phyloP scores from a whole-genome alignment of 2,797 vertebrate genomes.

The Oreochromis grahami region DNA sequence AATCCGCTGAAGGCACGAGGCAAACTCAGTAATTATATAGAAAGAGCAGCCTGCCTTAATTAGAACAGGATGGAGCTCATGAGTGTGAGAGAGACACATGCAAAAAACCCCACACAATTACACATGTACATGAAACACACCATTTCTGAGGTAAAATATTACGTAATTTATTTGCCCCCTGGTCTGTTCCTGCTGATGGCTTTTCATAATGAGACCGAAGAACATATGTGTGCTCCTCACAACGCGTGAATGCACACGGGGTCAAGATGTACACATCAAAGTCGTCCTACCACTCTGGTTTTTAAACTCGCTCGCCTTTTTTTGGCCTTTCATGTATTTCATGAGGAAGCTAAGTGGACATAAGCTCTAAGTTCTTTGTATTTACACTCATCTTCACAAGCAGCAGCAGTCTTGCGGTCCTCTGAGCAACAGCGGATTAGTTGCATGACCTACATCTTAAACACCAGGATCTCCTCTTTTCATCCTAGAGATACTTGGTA shows the following conservation, averaged over 20 bases:
- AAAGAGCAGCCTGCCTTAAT: conserved; percentile 55
- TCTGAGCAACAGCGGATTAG: not conserved
- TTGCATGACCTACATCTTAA: not conserved
- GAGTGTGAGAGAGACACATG: conserved; percentile 11
- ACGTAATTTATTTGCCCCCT: conserved; percentile 24
- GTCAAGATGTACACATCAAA: not conserved
- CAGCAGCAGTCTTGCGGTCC: not conserved
- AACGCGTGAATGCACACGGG: not conserved
- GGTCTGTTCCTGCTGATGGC: conserved; percentile 25
- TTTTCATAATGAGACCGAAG: conserved; percentile 35
- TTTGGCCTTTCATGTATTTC: not conserved
- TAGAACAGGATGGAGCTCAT: conserved; percentile 52
- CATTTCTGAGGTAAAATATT: conserved; percentile 38
- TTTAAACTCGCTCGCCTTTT: not conserved
- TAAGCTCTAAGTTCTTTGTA: not conserved
- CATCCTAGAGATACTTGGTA: not conserved
- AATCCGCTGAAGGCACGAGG: conserved; percentile 47
- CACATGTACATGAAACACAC: not conserved
- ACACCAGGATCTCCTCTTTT: not conserved
- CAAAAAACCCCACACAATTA: not conserved
- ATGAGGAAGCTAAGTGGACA: not conserved
- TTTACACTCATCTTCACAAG: not conserved
- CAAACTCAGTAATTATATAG: conserved; percentile 47
- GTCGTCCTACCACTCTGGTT: no score
- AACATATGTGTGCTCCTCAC: conserved; percentile 1